These are phyloP conservation scores for Apamea epomidion DNA, from an alignment of 2,888 invertebrate genomes.

Conservation along the genomic window DNA sequence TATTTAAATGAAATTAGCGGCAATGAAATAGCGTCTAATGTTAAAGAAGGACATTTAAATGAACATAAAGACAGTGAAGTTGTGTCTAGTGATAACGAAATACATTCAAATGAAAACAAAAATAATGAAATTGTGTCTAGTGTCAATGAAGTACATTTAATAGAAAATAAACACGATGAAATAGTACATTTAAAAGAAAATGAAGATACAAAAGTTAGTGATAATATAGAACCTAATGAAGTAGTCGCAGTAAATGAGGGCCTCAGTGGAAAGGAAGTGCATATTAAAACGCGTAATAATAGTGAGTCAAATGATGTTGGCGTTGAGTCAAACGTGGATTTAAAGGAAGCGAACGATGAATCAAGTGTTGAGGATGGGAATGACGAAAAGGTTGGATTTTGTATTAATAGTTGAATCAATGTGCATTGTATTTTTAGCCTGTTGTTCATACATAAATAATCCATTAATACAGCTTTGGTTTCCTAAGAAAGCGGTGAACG, in stretches of 20 bases:
- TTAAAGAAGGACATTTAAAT: conserved; percentile 29
- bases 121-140: conserved; percentile 15
- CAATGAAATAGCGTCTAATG: background rate
- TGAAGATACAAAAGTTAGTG: conserved; percentile 15
- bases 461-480: background rate
- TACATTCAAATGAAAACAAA: conserved; percentile 27
- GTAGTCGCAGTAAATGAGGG: conserved; percentile 13
- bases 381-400: conserved; percentile 54
- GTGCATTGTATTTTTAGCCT: background rate
- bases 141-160: conserved; percentile 33
- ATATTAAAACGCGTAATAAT: conserved; percentile 46
- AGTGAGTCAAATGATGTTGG: conserved; percentile 67
- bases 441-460: background rate
- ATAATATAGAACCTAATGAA: conserved; percentile 30
- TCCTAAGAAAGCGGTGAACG: background rate
- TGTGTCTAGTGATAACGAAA: conserved; percentile 21
- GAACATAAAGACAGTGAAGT: conserved; percentile 18
- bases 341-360: conserved; percentile 53
- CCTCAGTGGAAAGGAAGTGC: conserved; percentile 40
- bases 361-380: conserved; percentile 51
- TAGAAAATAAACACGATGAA: conserved; percentile 32
- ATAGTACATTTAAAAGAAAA: conserved; percentile 30
- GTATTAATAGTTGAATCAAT: conserved; percentile 12
- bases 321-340: conserved; percentile 55
- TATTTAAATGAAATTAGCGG: conserved; percentile 34